Base-by-base conservation (phyloP, 2,888 invertebrate species). In the Plebejus melissa region DNA sequence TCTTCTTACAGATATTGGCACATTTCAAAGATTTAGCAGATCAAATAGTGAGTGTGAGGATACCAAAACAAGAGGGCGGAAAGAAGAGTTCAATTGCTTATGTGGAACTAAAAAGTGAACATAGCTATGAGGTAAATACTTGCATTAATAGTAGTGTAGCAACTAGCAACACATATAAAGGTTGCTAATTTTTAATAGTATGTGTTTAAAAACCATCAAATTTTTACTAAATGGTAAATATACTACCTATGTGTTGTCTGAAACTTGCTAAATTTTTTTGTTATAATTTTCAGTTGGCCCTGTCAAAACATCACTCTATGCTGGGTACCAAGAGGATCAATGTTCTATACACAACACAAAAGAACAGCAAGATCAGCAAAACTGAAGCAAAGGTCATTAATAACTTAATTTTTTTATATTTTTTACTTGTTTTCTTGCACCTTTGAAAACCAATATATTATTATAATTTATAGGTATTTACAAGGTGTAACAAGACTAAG, bases 281-380 rank as follows among this genome's bases (percentile, higher is more conserved):
- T 72, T 75, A 77, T 79, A 76, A 50, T 69, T 82, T 84, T 0
- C 83, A 94, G 94, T 81, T 92, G 77, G 93, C 94, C 0, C 79
- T 94, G 0, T 94, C 94, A 0, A 93, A 92, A 77, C 90, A 94
- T 79, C 94, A 94, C 79, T 88, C 94, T 0, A 94, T 94, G 94
- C 72, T 94, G 74, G 87, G 83, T 0, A 93, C 83, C 74, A 90
- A 84, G 46, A 83, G 94, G 3, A 90, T 94, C n/a, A 93, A 90
- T 36, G 93, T 94, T 0, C 80, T 89, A 32, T 94, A 92, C 79
- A 88, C 91, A 0, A 84, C 87, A 0, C 91, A 91, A 74, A 84
- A 90, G 79, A 87, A 90, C 4, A 85, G 88, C n/a, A 94, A 91
- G 79, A 79, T 93, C 0, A 82, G 81, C n/a, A 88, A 86, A 77